Percentiles rank a stretch among this genome's conserved stretches.
Conservation (phyloP, 2,797 vertebrate genomes). For the Sylvia borin region DNA sequence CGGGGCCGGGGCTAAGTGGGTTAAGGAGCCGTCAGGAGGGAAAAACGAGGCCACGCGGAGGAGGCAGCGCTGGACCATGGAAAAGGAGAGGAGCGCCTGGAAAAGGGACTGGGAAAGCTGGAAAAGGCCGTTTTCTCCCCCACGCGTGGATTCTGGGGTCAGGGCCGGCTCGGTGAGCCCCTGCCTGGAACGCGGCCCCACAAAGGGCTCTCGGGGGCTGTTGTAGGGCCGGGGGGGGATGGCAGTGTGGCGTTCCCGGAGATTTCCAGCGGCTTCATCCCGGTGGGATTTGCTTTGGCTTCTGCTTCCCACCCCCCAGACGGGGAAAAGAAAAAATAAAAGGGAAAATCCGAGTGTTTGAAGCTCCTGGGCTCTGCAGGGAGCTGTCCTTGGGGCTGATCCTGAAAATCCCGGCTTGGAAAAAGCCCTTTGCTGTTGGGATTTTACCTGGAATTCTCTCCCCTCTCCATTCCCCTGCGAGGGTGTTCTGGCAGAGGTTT, state of each 20-base stretch:
- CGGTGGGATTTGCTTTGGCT: background rate
- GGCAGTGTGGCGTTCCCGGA: background rate
- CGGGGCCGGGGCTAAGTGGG: constrained; percentile 1
- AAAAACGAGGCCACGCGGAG: background rate
- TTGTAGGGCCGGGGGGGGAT: background rate
- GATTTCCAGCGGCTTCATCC: background rate
- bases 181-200: background rate
- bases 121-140: background rate
- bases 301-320: background rate
- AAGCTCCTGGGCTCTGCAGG: background rate
- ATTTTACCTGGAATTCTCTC: background rate
- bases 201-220: background rate
- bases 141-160: background rate
- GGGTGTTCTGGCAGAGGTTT: background rate
- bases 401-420: background rate
- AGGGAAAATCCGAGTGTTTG: background rate
- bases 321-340: background rate
- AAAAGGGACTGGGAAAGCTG: background rate
- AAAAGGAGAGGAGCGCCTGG: background rate
- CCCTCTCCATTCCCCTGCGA: accelerated
- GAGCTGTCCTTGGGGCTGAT: background rate
- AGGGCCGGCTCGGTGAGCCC: background rate
- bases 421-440: background rate
- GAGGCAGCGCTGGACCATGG: background rate
- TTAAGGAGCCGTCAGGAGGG: background rate